Base-by-base conservation (phyloP, 1,140 invertebrate species). In the Tetragonula clypearis region DNA sequence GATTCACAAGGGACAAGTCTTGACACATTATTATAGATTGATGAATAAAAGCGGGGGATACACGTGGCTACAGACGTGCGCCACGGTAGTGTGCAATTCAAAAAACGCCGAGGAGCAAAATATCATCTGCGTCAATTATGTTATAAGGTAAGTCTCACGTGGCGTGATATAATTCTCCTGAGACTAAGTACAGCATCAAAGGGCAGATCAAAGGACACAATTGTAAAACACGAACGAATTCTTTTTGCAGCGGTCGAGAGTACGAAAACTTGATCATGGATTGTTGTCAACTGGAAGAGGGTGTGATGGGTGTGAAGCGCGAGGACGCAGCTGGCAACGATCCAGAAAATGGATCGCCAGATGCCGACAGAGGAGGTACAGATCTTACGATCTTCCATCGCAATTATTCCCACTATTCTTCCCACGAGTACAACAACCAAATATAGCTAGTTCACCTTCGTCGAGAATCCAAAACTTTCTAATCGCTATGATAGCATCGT, bases 1-100 rank as follows among this genome's bases (percentile, higher is more conserved):
- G 93, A 97, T 99, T 91, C 97, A 98, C 93, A 99, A 99, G 95
- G 99, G 99, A 11, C 99, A 99, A 95, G 98, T 99, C 53, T 96
- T 99, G 94, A 99, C 98, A 12, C 98, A 98, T 93, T 99, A 99
- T 95, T 99, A 98, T 94, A 96, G 98, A 92, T 92, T 99, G 87
- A 98, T 99, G 97, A 99, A 99, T 95, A 99, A 99, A 94, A 97
- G 96, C 87, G 99, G 98, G 11, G 99, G 99, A 5, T 99, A 98
- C 95, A 98, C 98, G 55, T 99, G 98, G 98, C 95, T 99, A 76
- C 99, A 99, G 95, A 99, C 98, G 1, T 99, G 99, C 94, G 98
- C 98, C 53, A 99, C 98, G 1, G 98, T 99, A 15, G 98, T 99
- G 68, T 99, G 98, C 95, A 99, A 97, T 93, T 97, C 97, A 15